Percentiles rank a stretch among this genome's conserved stretches.
phyloP scores from a whole-genome alignment of 1,140 invertebrate genomes.

The Asbolus verrucosus region DNA sequence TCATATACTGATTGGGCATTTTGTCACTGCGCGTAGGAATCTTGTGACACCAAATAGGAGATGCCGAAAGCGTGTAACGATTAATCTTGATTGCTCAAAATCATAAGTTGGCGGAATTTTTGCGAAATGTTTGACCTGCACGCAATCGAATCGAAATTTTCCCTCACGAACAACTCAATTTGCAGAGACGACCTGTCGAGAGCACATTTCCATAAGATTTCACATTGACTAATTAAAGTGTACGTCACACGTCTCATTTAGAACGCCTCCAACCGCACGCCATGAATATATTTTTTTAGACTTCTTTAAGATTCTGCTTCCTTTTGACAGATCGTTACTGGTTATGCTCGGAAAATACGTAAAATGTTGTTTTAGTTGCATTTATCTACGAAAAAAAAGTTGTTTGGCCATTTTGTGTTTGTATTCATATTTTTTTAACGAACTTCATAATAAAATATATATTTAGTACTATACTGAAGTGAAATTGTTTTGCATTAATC shows the following conservation, averaged over 20 bases:
- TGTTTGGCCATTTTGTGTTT: too few species aligned
- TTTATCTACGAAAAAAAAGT: too few species aligned
- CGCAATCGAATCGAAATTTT: not conserved
- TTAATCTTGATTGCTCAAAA: slow-evolving; percentile 22
- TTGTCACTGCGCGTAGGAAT: slow-evolving; percentile 11
- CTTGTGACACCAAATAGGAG: not conserved
- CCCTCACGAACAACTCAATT: slow-evolving; percentile 20
- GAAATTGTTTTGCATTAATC: too few species aligned
- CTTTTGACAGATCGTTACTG: too few species aligned
- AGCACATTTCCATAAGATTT: slow-evolving; percentile 3
- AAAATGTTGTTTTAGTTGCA: too few species aligned
- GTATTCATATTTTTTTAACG: too few species aligned
- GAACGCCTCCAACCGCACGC: too few species aligned
- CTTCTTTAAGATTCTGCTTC: too few species aligned
- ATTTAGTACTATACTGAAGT: too few species aligned
- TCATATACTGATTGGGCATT: not conserved
- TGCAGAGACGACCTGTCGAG: not conserved
- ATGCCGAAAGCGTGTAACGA: slow-evolving; percentile 25
- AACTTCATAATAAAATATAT: too few species aligned
- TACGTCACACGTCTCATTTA: not conserved
- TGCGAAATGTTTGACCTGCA: slow-evolving; percentile 6
- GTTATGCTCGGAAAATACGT: too few species aligned
- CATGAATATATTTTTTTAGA: too few species aligned
- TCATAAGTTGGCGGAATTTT: slow-evolving; percentile 14
- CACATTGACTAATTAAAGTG: not conserved